Evolutionary conservation across 2,888 invertebrate genomes (phyloP).

Genomic region (Athalia cordata): DNA sequence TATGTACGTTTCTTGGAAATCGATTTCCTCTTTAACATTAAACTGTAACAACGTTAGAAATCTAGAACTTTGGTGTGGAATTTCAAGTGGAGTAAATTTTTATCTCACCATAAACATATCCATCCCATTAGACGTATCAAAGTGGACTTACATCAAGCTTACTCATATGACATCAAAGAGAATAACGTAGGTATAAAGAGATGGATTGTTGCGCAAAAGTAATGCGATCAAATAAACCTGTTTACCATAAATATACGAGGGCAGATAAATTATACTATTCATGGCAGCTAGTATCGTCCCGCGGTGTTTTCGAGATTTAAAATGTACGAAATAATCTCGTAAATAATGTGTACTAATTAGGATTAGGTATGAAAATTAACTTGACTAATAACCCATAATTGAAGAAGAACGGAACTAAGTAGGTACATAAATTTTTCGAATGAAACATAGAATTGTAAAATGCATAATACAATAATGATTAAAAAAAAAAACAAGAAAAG

Average conservation of each 20-base stretch:
- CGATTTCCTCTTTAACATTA: too few species aligned
- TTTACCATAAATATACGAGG: neutral
- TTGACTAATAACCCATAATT: neutral
- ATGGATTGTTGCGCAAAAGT: neutral
- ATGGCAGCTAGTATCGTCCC: too few species aligned
- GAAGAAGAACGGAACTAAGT: neutral
- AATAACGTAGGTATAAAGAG: neutral
- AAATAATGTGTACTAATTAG: neutral
- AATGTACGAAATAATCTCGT: too few species aligned
- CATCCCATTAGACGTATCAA: neutral
- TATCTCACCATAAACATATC: neutral
- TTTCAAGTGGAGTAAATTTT: constrained; percentile 2
- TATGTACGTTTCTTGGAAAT: neutral
- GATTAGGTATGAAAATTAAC: neutral
- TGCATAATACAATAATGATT: too few species aligned
- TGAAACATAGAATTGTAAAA: too few species aligned
- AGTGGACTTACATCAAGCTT: neutral
- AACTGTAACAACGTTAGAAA: neutral
- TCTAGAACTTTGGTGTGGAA: neutral
- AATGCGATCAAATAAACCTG: neutral
- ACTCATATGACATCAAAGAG: neutral
- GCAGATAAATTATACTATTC: too few species aligned
- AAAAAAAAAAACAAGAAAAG: too few species aligned
- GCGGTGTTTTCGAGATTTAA: too few species aligned
- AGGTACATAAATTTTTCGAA: too few species aligned